These are phyloP conservation scores for Meda fulgida DNA, from an alignment of 2,797 vertebrate genomes.

Conservation along the genomic window DNA sequence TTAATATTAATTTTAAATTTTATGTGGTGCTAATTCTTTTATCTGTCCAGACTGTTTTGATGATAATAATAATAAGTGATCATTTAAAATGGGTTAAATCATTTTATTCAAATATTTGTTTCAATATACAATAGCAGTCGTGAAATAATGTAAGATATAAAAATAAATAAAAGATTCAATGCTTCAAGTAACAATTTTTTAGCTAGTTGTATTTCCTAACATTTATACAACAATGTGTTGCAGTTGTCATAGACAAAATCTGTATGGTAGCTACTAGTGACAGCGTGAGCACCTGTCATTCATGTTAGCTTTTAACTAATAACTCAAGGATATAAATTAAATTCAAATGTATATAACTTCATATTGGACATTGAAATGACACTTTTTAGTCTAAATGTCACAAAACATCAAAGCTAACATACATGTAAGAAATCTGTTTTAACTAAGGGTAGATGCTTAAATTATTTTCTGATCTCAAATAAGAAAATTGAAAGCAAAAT, in stretches of 20 bases:
- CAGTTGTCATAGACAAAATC: background rate
- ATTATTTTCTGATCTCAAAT: slow-evolving; percentile 17
- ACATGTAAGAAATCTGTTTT: background rate
- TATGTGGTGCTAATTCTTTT: background rate
- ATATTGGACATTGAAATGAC: background rate
- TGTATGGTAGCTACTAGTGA: background rate
- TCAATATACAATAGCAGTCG: background rate
- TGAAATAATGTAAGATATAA: background rate
- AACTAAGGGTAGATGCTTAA: background rate
- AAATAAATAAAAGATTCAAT: no score
- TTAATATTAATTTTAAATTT: background rate
- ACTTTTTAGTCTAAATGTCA: background rate
- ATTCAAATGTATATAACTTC: background rate
- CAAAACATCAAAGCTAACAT: background rate
- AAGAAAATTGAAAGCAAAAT: slow-evolving; percentile 7
- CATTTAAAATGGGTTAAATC: background rate
- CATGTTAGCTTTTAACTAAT: background rate
- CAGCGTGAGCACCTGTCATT: background rate
- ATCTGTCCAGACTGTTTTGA: background rate
- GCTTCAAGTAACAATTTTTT: background rate
- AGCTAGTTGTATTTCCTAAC: background rate
- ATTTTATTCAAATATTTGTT: background rate
- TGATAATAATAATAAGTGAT: background rate
- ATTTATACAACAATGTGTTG: background rate
- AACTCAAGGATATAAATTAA: background rate